phyloP scores from a whole-genome alignment of 2,797 vertebrate genomes.

The Periophthalmus magnuspinnatus region DNA sequence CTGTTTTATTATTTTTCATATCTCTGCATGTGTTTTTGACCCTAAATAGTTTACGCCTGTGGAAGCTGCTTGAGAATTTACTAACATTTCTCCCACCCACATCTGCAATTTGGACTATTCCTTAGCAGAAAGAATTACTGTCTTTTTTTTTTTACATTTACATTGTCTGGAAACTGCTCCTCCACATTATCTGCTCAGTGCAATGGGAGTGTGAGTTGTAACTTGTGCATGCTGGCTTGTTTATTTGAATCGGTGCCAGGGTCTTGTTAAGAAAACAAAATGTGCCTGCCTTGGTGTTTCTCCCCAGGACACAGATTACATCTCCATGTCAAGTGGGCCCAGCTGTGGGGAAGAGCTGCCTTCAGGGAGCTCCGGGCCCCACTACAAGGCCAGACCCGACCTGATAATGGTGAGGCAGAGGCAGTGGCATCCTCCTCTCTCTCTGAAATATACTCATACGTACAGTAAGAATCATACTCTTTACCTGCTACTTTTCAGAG shows the following conservation, averaged over 20 bases:
- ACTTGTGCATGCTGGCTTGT: constrained; percentile 47
- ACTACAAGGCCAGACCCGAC: constrained; percentile 33
- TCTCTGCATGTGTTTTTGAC: constrained; percentile 11
- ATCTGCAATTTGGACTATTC: constrained; percentile 33
- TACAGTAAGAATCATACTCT: neutral
- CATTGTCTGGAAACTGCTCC: constrained; percentile 34
- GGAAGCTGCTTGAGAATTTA: constrained; percentile 15
- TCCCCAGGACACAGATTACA: constrained; percentile 50
- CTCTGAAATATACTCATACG: neutral
- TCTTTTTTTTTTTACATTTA: constrained; percentile 21
- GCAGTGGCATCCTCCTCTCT: constrained; percentile 31
- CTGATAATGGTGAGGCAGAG: constrained; percentile 41
- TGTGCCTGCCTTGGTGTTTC: constrained; percentile 32
- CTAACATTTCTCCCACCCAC: constrained; percentile 4
- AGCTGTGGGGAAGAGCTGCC: constrained; percentile 20
- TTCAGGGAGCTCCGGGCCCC: constrained; percentile 39
- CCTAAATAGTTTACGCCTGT: constrained; percentile 42
- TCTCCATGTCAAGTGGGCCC: constrained; percentile 57
- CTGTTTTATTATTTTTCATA: neutral
- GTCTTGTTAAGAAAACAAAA: constrained; percentile 40
- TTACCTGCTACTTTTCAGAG: neutral
- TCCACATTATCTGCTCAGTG: constrained; percentile 35
- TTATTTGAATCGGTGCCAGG: constrained; percentile 46
- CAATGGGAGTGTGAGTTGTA: constrained; percentile 36
- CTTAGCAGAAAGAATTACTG: constrained; percentile 36